Evolutionary conservation across 1,140 invertebrate species (phyloP), one percentile per base, ranked within the genome.

Genomic region (Apis florea): DNA sequence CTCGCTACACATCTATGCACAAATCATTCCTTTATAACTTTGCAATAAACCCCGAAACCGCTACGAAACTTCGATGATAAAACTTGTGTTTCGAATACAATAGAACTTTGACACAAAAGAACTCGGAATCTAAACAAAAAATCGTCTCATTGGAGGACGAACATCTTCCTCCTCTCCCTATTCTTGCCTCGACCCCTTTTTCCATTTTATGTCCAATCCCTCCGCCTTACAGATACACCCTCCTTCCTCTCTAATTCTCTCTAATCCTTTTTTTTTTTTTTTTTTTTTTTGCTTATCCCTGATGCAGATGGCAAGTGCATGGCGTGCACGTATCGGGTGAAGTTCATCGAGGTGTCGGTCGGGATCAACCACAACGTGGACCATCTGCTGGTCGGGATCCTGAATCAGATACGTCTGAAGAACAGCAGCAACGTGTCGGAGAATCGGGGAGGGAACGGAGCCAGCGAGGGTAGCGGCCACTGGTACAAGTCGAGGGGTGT

Each of bases 341-440:
- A 98, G 92, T 98, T 97, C 93, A 97, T 97, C 66, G 97, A 98
- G 93, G 96, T 98, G 56, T 98, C 97, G 10, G 97, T 98, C 19
- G 97, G 97, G 17, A 98, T 98, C 88, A 98, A 97, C 93, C 97
- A 98, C 94, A 98, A 98, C 89, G 97, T 98, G 40, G 97, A 98
- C 93, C 97, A 98, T 86, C 95, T 98, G 0, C 94, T 98, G 9
- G 97, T 98, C 19, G 96, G 96, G 11, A 95, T 96, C 63, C 94
- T 97, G 56, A 97, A 96, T 87, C 97, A 98, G 92, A 98, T 98
- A 75, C 94, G 97, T 21, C 92, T 98, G 70, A 97, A 97, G 91
- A 95, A 95, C 85, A 95, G 95, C 76, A 94, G 95, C 82, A 95
- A 95, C 87, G 87, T 40, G 31, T 40, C 92, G 59, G 93, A 95